Evolutionary conservation across 2,797 vertebrate species (phyloP), one percentile per base, ranked within the genome.

Genomic region (Melanotaenia maccullochi): DNA sequence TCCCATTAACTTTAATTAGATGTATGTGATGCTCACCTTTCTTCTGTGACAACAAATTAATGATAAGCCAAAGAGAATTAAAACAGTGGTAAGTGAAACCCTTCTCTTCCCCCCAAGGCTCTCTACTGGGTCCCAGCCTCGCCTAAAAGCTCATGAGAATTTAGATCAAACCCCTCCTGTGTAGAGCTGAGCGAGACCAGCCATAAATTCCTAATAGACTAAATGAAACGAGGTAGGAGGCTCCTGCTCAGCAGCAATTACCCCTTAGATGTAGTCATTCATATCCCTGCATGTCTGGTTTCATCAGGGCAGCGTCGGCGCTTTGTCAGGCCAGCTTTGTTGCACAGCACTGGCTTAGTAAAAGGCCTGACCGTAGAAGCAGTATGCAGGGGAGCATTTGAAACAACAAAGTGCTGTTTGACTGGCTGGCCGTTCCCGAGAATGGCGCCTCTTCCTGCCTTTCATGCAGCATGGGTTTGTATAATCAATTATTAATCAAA

Each of bases 401-500:
- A 95, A 95, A 98, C 97, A 99, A 98, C 97, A 99, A 99, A 99
- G 97, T 96, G 92, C 74, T 83, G 90, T 97, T 97, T 97, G 97
- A 97, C 96, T 96, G 95, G 65, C 87, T 86, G 93, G 93, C 93
- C 94, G 93, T 95, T 96, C 96, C 94, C 93, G 64, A 91, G 93
- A 96, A 92, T 90, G 92, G 92, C 93, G 93, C 94, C 94, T 95
- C 97, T 98, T 99, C 97, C 97, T 97, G 97, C 92, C 97, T 99
- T 99, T 99, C 96, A 99, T 97, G 96, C 94, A 79, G 71, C 92
- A 82, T 89, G 87, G 95, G 94, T 95, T 96, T 92, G 91, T 97
- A 96, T 98, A 97, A 99, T 99, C 97, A 97, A 99, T 97, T 99
- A 99, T 99, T 97, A 95, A 99, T 99, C 98, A 99, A 99, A 99